These are phyloP conservation scores for Corydoras sp. DNA, from an alignment of 2,113 vertebrate species.

Conservation along the genomic window DNA sequence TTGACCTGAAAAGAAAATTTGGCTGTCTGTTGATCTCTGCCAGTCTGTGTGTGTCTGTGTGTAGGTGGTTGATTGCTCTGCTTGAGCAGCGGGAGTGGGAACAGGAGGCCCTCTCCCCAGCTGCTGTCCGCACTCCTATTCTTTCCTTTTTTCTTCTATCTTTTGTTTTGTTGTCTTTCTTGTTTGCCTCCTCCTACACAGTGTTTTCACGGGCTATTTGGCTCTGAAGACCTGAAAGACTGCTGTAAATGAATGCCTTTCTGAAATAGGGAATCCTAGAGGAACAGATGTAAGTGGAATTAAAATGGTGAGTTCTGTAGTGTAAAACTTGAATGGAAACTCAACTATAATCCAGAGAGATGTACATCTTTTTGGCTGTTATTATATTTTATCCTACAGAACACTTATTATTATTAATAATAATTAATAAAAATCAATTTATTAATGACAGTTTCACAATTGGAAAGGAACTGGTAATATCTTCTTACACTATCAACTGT, in stretches of 20 bases:
- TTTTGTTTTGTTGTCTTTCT: constrained; percentile 22
- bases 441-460: too few relatives aligned
- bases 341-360: background rate
- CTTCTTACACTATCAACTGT: too few relatives aligned
- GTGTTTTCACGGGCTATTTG: constrained; percentile 16
- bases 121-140: constrained; percentile 37
- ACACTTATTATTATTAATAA: too few relatives aligned
- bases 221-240: constrained; percentile 25
- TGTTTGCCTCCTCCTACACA: constrained; percentile 3
- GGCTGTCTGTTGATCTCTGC: constrained; percentile 32
- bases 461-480: too few relatives aligned
- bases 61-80: background rate
- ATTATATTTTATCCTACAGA: too few relatives aligned
- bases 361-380: too few relatives aligned
- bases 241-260: constrained; percentile 29
- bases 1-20: constrained; percentile 12
- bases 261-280: constrained; percentile 2
- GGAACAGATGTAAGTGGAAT: constrained; percentile 31
- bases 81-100: constrained; percentile 7
- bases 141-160: constrained; percentile 31
- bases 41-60: constrained; percentile 19
- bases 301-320: constrained; percentile 11
- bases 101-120: constrained; percentile 29
- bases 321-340: background rate
- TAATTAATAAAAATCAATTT: too few relatives aligned